Conservation (phyloP, 92 coral and sea anemone genomes). For the Scolanthus callimorphus region DNA sequence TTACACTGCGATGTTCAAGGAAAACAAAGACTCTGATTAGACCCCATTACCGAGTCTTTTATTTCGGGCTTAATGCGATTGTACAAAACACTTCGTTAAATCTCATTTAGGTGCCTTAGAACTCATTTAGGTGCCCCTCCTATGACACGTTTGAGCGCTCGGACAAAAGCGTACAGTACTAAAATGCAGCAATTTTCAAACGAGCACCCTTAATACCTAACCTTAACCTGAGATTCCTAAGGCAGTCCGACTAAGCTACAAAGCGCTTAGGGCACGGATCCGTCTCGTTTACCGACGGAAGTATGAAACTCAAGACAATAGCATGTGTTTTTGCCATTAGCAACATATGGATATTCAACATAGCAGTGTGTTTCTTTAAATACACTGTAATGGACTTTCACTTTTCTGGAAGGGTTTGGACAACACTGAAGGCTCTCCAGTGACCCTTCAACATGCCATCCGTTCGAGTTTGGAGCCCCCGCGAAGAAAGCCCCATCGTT, state of each 20-base stretch:
- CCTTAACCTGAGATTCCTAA: too few species aligned
- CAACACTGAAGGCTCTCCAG: too few species aligned
- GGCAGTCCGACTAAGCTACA: too few species aligned
- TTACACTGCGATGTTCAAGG: slow-evolving; percentile 84
- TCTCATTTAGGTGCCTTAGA: too few species aligned
- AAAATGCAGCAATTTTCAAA: too few species aligned
- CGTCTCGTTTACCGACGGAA: slow-evolving; percentile 70
- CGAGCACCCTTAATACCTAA: too few species aligned
- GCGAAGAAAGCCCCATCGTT: slow-evolving; percentile 58
- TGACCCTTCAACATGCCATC: too few species aligned
- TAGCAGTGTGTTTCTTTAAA: slow-evolving; percentile 39
- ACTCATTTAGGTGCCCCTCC: slow-evolving; percentile 96
- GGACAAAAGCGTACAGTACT: too few species aligned
- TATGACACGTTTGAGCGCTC: slow-evolving; percentile 62
- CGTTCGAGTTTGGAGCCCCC: slow-evolving; percentile 83
- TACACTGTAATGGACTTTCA: slow-evolving; percentile 70
- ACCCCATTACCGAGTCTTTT: slow-evolving; percentile 82
- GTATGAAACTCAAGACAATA: slow-evolving; percentile 72
- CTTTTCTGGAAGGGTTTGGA: slow-evolving; percentile 53
- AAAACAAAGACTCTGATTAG: slow-evolving; percentile 93
- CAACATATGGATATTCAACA: slow-evolving; percentile 52
- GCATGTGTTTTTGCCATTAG: slow-evolving; percentile 71
- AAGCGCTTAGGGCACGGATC: too few species aligned
- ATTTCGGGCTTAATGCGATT: slow-evolving; percentile 97
- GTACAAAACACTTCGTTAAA: slow-evolving; percentile 90